These are phyloP conservation scores for Connochaetes taurinus DNA, from an alignment of 2,113 vertebrate genomes.

Conservation along the genomic window DNA sequence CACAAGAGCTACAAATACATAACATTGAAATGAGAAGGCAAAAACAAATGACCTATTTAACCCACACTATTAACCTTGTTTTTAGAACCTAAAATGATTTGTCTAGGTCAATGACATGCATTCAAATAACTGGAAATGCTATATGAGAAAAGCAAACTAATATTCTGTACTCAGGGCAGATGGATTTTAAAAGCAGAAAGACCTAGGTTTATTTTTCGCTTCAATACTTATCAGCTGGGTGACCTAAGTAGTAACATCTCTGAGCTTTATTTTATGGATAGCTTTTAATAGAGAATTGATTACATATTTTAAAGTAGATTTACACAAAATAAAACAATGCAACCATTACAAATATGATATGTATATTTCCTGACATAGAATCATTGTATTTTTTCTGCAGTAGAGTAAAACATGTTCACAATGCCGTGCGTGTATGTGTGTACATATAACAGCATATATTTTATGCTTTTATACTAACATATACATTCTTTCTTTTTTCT, in stretches of 20 bases:
- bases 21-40: background rate
- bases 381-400: background rate
- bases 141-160: background rate
- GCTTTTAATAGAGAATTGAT: background rate
- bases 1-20: background rate
- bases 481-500: background rate
- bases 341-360: background rate
- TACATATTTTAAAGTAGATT: background rate
- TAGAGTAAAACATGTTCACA: background rate
- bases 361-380: background rate
- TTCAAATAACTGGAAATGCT: background rate
- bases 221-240: fast-evolving
- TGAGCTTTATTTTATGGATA: background rate
- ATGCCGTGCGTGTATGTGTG: background rate
- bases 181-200: background rate
- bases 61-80: background rate
- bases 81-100: background rate
- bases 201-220: background rate
- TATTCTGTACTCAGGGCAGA: background rate
- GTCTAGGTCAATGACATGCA: background rate
- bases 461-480: background rate
- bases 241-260: background rate
- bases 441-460: background rate
- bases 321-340: background rate
- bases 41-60: background rate